A percentile compares a stretch with the other conserved stretches of the same genome.
Evolutionary conservation across 2,797 vertebrate species (phyloP).

Genomic region (Crocidura indochinensis): DNA sequence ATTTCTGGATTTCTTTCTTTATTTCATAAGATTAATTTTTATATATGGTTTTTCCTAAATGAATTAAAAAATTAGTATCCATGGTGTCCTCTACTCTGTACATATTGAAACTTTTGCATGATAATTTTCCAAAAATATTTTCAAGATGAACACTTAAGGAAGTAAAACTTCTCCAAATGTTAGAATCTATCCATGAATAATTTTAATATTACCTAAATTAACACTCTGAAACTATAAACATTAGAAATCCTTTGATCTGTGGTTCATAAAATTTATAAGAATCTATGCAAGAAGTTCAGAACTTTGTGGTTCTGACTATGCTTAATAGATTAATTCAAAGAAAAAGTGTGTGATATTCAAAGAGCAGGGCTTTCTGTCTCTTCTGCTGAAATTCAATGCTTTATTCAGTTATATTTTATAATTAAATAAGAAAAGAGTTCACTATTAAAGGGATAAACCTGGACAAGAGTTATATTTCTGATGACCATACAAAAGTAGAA

Average conservation of each 20-base stretch:
- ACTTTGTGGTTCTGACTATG: not conserved
- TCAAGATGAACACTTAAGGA: not conserved
- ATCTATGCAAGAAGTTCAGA: not conserved
- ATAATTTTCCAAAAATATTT: conserved; percentile 15
- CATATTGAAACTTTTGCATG: not conserved
- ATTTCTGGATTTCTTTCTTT: not conserved
- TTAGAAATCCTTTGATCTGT: not conserved
- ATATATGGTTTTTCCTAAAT: not conserved
- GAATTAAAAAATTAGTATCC: conserved; percentile 4
- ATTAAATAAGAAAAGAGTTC: conserved; percentile 52
- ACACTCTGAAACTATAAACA: not conserved
- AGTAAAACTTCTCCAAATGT: not conserved
- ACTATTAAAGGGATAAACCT: conserved; percentile 50
- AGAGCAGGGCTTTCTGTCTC: conserved; percentile 67
- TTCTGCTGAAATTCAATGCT: conserved; percentile 72
- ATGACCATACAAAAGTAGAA: not conserved
- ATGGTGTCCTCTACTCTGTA: not conserved
- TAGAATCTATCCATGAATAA: not conserved
- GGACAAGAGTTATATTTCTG: conserved; percentile 60
- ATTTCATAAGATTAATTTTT: not conserved
- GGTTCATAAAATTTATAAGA: not conserved
- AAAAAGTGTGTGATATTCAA: no score
- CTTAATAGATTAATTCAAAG: conserved; percentile 19
- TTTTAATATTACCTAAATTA: conserved; percentile 19
- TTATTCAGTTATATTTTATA: not conserved